Percentiles rank a stretch among this genome's conserved stretches.
phyloP scores from a whole-genome alignment of 2,113 vertebrate species.

The Anoplopoma fimbria region DNA sequence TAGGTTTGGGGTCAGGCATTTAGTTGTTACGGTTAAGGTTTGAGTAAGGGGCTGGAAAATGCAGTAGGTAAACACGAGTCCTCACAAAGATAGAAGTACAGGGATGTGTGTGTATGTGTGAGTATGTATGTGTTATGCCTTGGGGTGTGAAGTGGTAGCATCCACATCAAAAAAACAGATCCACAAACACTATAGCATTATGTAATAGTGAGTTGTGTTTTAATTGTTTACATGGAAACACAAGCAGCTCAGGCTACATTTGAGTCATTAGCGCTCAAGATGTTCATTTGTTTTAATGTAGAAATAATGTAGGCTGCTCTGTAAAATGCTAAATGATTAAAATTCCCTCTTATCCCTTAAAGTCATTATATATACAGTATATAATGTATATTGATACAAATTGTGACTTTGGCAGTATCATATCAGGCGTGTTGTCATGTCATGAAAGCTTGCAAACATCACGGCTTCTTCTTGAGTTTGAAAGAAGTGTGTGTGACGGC shows the following conservation, averaged over 20 bases:
- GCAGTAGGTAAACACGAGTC: background rate
- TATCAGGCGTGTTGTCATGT: too few species aligned
- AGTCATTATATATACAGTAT: background rate
- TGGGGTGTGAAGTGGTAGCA: background rate
- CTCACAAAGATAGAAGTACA: background rate
- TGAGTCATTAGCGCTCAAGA: conserved; percentile 14
- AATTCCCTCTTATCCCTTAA: background rate
- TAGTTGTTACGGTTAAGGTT: background rate
- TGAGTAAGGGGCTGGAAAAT: background rate
- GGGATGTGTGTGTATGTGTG: background rate
- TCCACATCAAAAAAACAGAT: conserved; percentile 3
- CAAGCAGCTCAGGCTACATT: background rate
- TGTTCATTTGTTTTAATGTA: conserved; percentile 3
- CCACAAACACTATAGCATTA: background rate
- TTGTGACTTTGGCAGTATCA: too few species aligned
- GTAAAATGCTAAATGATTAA: background rate
- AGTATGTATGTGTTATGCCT: background rate
- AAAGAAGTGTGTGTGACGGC: too few species aligned
- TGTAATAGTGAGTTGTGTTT: background rate
- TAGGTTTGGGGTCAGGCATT: background rate
- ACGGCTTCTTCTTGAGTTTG: too few species aligned
- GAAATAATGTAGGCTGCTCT: background rate
- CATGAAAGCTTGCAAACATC: too few species aligned
- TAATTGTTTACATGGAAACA: conserved; percentile 15
- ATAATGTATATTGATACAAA: too few species aligned